Conservation (phyloP, 2,113 vertebrate species). For the Helogale parvula region DNA sequence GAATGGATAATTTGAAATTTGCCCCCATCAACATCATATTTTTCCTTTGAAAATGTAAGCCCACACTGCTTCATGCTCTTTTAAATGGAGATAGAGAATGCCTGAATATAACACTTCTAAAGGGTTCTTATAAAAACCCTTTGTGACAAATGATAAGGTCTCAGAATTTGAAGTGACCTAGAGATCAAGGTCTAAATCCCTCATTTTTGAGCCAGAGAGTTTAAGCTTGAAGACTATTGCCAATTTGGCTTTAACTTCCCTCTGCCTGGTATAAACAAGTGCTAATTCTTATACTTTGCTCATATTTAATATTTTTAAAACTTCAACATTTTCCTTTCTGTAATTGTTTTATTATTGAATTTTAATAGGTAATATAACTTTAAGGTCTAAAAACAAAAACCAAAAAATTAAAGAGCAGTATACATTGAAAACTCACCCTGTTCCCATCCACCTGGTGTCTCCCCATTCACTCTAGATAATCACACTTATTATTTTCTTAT, state of each 20-base stretch:
- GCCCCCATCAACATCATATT: not conserved
- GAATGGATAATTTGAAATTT: not conserved
- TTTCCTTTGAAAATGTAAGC: conserved; percentile 36
- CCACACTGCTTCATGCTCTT: not conserved
- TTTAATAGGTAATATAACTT: not conserved
- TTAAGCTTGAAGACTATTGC: not conserved
- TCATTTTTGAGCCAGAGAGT: not conserved
- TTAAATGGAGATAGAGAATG: not conserved
- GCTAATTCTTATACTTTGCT: not conserved
- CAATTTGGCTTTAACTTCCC: not conserved
- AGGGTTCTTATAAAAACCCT: not conserved
- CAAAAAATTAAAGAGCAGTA: not conserved
- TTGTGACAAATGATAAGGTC: conserved; percentile 21
- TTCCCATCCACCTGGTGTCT: not conserved
- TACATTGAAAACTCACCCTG: not conserved
- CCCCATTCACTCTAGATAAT: not conserved
- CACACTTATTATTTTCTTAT: not conserved
- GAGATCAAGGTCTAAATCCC: not conserved
- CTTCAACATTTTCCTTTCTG: not conserved
- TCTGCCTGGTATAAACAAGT: not conserved
- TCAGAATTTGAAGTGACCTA: not conserved
- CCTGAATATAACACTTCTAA: not conserved
- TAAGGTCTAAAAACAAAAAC: not conserved
- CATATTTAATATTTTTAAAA: not conserved
- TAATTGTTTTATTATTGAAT: not conserved